Conservation (phyloP, 30 jellyfish, hydroid and myxozoan species). For the Turritopsis rubra region DNA sequence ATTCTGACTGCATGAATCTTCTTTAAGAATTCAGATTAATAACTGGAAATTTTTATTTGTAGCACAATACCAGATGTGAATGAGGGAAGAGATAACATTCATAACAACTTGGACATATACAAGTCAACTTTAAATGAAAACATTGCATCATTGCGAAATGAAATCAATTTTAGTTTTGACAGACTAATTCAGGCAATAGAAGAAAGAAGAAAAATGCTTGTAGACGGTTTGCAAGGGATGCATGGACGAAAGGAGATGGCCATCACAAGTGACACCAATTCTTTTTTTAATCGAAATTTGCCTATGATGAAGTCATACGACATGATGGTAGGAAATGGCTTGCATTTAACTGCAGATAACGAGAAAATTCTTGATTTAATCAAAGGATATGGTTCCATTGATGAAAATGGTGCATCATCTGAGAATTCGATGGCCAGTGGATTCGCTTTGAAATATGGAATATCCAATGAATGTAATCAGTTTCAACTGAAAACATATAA, state of each 20-base stretch:
- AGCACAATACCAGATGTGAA: background rate
- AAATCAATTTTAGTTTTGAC: background rate
- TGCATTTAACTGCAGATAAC: background rate
- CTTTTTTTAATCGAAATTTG: background rate
- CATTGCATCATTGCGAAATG: background rate
- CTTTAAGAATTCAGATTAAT: too few relatives aligned
- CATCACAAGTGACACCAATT: background rate
- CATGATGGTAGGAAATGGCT: slow-evolving; percentile 3
- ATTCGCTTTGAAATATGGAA: background rate
- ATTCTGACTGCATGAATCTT: too few relatives aligned
- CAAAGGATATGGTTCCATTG: slow-evolving; percentile 3
- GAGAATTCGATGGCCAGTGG: slow-evolving; percentile 9
- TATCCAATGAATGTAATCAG: slow-evolving; percentile 7
- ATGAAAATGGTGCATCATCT: slow-evolving; percentile 16
- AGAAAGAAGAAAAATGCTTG: background rate
- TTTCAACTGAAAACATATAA: slow-evolving; percentile 10
- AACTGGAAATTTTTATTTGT: too few relatives aligned
- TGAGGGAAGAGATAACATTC: background rate
- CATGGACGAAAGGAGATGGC: background rate
- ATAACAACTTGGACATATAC: background rate
- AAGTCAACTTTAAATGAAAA: background rate
- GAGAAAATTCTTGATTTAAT: slow-evolving; percentile 4
- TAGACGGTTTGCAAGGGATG: background rate
- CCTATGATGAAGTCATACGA: background rate
- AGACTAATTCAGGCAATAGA: background rate